Evolutionary conservation across 2,113 vertebrate genomes (phyloP).

Genomic region (Oriolus oriolus): DNA sequence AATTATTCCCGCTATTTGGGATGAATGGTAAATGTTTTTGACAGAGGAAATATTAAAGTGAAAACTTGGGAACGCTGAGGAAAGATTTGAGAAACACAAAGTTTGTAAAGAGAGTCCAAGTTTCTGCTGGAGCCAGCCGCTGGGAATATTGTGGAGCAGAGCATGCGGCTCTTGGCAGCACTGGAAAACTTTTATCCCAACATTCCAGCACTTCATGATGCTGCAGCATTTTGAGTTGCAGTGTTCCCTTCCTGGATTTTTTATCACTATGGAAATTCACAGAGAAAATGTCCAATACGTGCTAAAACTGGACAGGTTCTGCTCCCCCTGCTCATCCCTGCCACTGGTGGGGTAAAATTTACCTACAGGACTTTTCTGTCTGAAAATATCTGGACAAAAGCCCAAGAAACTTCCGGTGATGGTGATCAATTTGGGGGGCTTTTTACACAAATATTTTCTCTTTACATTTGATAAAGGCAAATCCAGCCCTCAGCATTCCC

Average conservation of each 20-base stretch:
- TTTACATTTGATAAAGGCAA: neutral
- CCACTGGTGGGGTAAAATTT: neutral
- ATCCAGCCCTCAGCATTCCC: neutral
- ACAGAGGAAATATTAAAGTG: neutral
- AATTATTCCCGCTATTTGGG: neutral
- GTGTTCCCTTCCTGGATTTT: neutral
- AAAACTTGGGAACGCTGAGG: neutral
- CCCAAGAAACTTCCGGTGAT: neutral
- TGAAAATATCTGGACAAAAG: neutral
- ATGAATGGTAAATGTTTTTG: neutral
- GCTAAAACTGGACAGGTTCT: neutral
- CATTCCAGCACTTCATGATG: neutral
- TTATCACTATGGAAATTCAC: neutral
- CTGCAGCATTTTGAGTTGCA: neutral
- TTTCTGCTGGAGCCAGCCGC: neutral
- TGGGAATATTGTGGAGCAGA: neutral
- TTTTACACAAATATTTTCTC: neutral
- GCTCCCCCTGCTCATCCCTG: conserved; percentile 14
- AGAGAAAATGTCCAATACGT: neutral
- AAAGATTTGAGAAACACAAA: neutral
- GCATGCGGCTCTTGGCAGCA: neutral
- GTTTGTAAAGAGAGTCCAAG: neutral
- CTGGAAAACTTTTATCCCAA: neutral
- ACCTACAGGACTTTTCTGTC: neutral
- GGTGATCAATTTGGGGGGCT: fast-evolving